Conservation (phyloP, 2,888 invertebrate species). For the Eupithecia tripunctaria region DNA sequence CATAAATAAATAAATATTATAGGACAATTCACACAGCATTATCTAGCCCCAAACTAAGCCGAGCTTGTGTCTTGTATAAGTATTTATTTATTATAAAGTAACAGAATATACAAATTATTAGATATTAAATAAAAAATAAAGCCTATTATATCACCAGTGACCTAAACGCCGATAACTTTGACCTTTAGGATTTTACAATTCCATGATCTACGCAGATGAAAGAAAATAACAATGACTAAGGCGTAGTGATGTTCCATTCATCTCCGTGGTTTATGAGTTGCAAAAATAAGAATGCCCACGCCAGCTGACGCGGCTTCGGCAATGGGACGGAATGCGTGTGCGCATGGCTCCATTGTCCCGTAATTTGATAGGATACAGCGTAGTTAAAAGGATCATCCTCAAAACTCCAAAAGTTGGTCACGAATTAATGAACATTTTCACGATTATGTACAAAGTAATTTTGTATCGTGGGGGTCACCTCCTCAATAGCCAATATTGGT, state of each 20-base stretch:
- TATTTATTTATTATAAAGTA: too few relatives aligned
- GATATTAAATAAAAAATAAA: not conserved
- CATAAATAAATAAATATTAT: too few relatives aligned
- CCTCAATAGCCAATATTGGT: too few relatives aligned
- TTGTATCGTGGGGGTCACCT: not conserved
- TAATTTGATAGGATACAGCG: constrained; percentile 21
- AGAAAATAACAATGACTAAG: constrained; percentile 24
- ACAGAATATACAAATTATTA: too few relatives aligned
- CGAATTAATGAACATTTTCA: not conserved
- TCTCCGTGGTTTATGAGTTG: constrained; percentile 51
- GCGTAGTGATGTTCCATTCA: constrained; percentile 61
- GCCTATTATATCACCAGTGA: not conserved
- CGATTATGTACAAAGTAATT: not conserved
- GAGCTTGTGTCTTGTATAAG: too few relatives aligned
- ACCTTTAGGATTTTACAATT: not conserved
- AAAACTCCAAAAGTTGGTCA: not conserved
- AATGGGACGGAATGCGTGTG: constrained; percentile 52
- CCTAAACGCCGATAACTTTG: not conserved
- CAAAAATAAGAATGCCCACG: constrained; percentile 50
- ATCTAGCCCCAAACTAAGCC: too few relatives aligned
- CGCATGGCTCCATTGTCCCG: constrained; percentile 26
- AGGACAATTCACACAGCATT: too few relatives aligned
- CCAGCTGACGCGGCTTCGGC: constrained; percentile 57
- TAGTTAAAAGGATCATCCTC: not conserved
- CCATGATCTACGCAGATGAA: not conserved